Evolutionary conservation across 2,797 vertebrate species (phyloP).

Genomic region (Galago senegalensis): DNA sequence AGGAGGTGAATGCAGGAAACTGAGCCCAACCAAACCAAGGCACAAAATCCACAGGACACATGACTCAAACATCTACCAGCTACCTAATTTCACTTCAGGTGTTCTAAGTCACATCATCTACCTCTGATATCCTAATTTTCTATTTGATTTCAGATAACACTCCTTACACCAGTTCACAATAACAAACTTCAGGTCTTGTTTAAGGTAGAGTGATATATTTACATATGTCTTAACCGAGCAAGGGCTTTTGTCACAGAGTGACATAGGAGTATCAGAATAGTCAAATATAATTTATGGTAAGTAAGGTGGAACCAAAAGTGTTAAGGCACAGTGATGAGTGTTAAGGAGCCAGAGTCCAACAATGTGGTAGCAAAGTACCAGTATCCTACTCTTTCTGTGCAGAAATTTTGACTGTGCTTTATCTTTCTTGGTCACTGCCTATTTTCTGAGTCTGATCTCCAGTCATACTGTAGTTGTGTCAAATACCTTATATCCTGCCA

Average conservation of each 20-base stretch:
- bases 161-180: neutral
- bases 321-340: neutral
- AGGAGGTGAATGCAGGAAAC: neutral
- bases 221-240: conserved; percentile 21
- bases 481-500: neutral
- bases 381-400: neutral
- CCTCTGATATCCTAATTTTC: neutral
- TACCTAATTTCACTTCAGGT: neutral
- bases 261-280: neutral
- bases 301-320: neutral
- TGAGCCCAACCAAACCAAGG: neutral
- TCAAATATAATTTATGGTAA: conserved; percentile 18
- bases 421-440: conserved; percentile 19
- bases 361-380: neutral
- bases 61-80: neutral
- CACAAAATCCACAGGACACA: conserved; percentile 8
- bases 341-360: neutral
- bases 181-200: neutral
- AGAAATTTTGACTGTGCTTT: conserved; percentile 23
- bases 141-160: conserved; percentile 17
- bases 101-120: neutral
- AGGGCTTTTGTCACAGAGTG: neutral
- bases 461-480: neutral
- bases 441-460: conserved; percentile 11
- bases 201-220: neutral